Evolutionary conservation across 2,797 vertebrate species (phyloP).

Genomic region (Megaceryle alcyon): DNA sequence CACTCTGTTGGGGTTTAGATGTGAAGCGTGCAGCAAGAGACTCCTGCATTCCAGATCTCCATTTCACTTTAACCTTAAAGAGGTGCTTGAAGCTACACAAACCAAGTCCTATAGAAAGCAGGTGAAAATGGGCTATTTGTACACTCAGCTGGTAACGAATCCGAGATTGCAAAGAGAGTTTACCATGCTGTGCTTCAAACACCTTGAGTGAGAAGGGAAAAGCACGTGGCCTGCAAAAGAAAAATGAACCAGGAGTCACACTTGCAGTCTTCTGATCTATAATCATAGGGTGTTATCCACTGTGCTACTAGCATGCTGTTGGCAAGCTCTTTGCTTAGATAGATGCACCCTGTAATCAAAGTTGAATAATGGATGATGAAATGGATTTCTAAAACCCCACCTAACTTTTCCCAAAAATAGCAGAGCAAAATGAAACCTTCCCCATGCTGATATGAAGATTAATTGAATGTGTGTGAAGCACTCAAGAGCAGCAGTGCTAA

Average conservation of each 20-base stretch:
- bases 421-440: background rate
- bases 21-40: background rate
- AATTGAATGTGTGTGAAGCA: background rate
- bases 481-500: background rate
- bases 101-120: background rate
- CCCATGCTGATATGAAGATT: background rate
- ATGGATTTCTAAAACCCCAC: slow-evolving; percentile 21
- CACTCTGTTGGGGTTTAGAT: background rate
- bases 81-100: background rate
- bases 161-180: background rate
- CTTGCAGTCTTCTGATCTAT: background rate
- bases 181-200: background rate
- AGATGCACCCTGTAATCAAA: background rate
- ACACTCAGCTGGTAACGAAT: background rate
- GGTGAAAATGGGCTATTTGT: background rate
- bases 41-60: background rate
- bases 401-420: slow-evolving; percentile 11
- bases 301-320: background rate
- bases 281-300: background rate
- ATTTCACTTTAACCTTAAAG: background rate
- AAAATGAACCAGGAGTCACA: background rate
- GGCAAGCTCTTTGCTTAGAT: background rate
- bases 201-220: background rate
- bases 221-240: background rate
- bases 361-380: background rate